Evolutionary conservation across 2,888 invertebrate genomes (phyloP).

Genomic region (Escarpia spicata): DNA sequence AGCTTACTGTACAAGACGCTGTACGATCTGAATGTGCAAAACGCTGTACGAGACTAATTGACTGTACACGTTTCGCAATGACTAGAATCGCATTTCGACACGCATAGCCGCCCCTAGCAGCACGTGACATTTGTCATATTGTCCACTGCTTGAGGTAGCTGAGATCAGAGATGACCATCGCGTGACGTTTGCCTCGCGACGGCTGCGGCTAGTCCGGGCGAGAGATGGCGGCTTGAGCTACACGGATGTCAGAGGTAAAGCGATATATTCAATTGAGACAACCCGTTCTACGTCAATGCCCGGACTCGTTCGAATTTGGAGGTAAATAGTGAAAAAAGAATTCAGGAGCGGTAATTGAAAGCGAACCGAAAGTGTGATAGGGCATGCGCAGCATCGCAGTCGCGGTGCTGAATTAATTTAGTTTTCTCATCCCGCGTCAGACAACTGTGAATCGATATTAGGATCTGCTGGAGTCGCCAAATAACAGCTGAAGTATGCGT

Average conservation of each 20-base stretch:
- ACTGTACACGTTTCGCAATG: constrained; percentile 5
- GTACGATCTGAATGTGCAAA: not conserved
- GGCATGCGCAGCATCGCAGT: not conserved
- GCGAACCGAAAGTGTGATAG: not conserved
- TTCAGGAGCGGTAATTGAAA: constrained; percentile 6
- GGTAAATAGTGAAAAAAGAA: not conserved
- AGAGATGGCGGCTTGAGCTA: not conserved
- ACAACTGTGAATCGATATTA: not conserved
- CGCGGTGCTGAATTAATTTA: not conserved
- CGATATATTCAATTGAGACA: not conserved
- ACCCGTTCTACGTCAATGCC: not conserved
- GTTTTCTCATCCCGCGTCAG: not conserved
- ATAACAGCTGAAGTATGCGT: not conserved
- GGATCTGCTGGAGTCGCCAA: not conserved
- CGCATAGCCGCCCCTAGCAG: not conserved
- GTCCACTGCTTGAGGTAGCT: not conserved
- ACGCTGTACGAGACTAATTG: not conserved
- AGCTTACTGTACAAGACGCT: not conserved
- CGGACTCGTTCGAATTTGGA: not conserved
- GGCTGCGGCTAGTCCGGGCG: not conserved
- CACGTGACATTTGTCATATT: not conserved
- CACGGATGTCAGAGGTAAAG: not conserved
- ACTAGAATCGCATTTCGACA: constrained; percentile 6
- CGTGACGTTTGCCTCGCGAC: not conserved
- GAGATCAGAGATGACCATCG: not conserved